These are phyloP conservation scores for Euphonia xanthogaster DNA, from an alignment of 2,797 vertebrate species.

Conservation along the genomic window DNA sequence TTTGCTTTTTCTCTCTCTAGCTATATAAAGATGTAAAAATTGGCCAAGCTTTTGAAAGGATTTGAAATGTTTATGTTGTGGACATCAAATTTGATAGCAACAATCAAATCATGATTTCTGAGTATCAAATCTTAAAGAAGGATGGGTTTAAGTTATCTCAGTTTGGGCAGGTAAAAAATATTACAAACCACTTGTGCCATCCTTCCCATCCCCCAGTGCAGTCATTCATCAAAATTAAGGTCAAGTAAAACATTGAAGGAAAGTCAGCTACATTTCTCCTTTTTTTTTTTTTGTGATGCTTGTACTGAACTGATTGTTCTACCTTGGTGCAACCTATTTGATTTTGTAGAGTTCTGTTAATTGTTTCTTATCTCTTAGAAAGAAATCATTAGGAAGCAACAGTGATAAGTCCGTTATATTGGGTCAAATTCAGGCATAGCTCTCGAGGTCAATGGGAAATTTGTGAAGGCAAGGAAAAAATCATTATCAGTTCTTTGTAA, in stretches of 20 bases:
- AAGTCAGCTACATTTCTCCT: background rate
- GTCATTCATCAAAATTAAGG: background rate
- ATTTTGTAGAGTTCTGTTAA: background rate
- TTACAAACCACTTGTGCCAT: background rate
- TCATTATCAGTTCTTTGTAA: background rate
- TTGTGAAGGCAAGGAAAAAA: background rate
- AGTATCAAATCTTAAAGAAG: background rate
- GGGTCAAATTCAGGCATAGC: background rate
- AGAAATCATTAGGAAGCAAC: background rate
- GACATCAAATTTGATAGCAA: background rate
- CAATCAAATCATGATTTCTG: background rate
- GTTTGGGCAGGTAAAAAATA: background rate
- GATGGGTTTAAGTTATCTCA: background rate
- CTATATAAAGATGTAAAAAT: background rate
- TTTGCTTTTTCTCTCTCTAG: background rate
- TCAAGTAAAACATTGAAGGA: background rate
- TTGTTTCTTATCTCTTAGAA: background rate
- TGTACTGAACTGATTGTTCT: background rate
- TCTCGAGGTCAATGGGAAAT: background rate
- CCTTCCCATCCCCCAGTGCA: background rate
- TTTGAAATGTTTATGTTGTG: background rate
- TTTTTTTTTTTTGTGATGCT: background rate
- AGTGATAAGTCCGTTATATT: background rate
- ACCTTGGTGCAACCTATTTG: background rate
- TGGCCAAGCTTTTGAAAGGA: background rate